Base-by-base conservation (phyloP, 1,140 invertebrate genomes). In the Eueides isabella region DNA sequence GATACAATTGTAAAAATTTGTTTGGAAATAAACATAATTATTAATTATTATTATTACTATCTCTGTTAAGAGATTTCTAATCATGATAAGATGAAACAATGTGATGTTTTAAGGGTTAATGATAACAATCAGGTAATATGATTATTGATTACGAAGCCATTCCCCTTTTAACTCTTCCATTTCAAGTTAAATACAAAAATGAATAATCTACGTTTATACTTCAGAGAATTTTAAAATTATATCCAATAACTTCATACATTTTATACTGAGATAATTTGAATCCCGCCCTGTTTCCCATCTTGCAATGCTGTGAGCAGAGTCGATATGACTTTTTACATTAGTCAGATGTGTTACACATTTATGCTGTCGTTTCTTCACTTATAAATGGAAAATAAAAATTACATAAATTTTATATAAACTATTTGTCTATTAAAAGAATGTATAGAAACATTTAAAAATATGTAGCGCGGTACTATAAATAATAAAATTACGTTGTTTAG, bases 291-390 rank as follows among this genome's bases (percentile, higher is more conserved):
- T 78, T 76, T 87, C 79, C 78, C 84, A 81, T 82, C 85, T 81
- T 82, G 84, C 80, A 82, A 84, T 84, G 82, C 83, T 85, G 75
- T 79, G 82, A 78, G 75, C 76, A 78, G 81, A 85, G 85, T 84
- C 85, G 85, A 88, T 84, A 87, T 79, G 81, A 85, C 82, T 91
- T 91, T 89, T 89, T 87, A 81, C 87, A 89, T 88, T 87, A 85
- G 83, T 76, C 87, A 87, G 89, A 72, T 67, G 81, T 77, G 65
- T 61, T 71, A 16, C 72, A 88, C 88, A 80, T 85, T 89, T 87
- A 80, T 23, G 19, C 26, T 55, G 9, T 55, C 9, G 7, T 23
- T 23, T 55, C 23, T 55, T 55, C 1, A 26, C 2, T 12, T 55
- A 26, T 26, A 23, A 14, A 55, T 55, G 5, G 19, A 6, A 19